A percentile compares a stretch with the other conserved stretches of the same genome.
Evolutionary conservation across 1,140 invertebrate species (phyloP).

Genomic region (Holotrichia oblita): DNA sequence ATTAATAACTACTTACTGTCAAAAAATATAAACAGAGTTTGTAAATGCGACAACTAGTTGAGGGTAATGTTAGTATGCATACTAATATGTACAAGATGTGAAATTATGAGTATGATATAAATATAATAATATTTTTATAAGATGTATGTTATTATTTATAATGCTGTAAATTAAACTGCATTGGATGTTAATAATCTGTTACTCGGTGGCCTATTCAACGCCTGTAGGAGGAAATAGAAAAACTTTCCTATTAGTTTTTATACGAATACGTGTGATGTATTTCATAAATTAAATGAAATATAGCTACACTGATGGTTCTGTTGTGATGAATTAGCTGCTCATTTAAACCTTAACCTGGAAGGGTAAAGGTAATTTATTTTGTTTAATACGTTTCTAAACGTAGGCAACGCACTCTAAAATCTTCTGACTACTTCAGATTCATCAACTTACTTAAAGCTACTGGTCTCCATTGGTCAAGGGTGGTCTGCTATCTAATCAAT

Average conservation of each 20-base stretch:
- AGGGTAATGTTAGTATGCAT: too few species aligned
- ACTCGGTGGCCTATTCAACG: too few species aligned
- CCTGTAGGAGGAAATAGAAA: background rate
- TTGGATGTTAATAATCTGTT: too few species aligned
- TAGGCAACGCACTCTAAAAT: background rate
- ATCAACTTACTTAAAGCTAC: background rate
- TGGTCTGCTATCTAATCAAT: background rate
- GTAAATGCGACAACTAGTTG: too few species aligned
- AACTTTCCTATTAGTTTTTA: background rate
- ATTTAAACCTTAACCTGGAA: background rate
- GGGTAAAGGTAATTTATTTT: conserved; percentile 13
- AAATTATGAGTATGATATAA: too few species aligned
- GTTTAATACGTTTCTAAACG: background rate
- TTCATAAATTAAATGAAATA: background rate
- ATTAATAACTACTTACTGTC: too few species aligned
- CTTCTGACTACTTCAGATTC: background rate
- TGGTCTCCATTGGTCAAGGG: background rate
- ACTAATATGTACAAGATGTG: too few species aligned
- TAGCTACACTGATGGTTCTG: background rate
- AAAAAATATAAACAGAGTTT: too few species aligned
- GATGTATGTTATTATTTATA: too few species aligned
- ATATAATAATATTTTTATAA: too few species aligned
- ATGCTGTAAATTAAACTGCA: too few species aligned
- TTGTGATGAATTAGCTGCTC: conserved; percentile 7
- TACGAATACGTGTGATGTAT: background rate